Base-by-base conservation (phyloP, 1,140 invertebrate species). In the Drosophila subobscura region DNA sequence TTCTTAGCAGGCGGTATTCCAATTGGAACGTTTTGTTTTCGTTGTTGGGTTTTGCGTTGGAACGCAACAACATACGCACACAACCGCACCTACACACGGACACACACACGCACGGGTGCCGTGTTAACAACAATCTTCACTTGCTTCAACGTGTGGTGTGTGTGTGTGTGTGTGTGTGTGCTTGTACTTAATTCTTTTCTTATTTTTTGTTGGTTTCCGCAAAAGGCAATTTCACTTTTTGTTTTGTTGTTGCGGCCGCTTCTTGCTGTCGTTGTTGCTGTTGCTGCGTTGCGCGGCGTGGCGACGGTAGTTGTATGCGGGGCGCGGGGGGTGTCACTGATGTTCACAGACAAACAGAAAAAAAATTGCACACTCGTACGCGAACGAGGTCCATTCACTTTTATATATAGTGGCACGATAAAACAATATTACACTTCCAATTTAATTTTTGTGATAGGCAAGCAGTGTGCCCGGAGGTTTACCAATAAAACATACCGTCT, bases 181-280 rank as follows among this genome's bases (percentile, higher is more conserved):
- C 22, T 67, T 59, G 22, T 57, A 55, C 57, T 60, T 60, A 60
- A 65, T 49, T 56, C 16, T 33, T 66, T 8, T 29, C 16, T 44
- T 23, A 33, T 33, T 42, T 51, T 29, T 6, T 40, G 27, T 49
- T 71, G 10, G 12, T 66, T 59, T 58, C 83, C 81, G 73, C 81
- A 86, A 86, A 86, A 81, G 77, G 77, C 67, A 85, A 86, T 85
- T 86, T 85, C 81, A 86, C 81, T 85, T 72, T 63, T 50, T 47
- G 42, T 55, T 80, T 45, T 51, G 47, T 27, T 67, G 63, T 63
- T 57, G 66, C 61, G 74, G 74, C 74, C 54, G 22, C 23, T 49
- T 50, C 20, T 53, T 41, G 50, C 20, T 20, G 66, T 70, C 50
- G 46, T 54, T 45, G 41, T 64, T 55, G 52, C 12, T 63, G 22